Evolutionary conservation across 2,797 vertebrate species (phyloP).

Genomic region (Threskiornis aethiopicus): DNA sequence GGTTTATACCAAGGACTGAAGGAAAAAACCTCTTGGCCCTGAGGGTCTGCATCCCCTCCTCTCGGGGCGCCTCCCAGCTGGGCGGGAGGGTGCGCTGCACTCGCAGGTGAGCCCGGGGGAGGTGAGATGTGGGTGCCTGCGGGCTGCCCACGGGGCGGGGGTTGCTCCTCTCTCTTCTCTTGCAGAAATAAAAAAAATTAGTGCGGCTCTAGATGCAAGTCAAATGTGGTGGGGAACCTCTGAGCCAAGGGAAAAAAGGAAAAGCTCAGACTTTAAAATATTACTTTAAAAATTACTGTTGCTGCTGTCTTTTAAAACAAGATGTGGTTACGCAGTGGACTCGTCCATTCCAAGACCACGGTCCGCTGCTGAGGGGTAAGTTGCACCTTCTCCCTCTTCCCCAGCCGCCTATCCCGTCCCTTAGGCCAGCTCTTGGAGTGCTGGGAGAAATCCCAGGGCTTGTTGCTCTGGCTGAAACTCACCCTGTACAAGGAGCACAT

Average conservation of each 20-base stretch:
- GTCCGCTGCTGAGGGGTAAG: not conserved
- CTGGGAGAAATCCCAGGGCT: not conserved
- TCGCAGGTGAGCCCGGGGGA: not conserved
- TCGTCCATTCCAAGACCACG: not conserved
- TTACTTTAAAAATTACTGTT: not conserved
- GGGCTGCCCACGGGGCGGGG: accelerated
- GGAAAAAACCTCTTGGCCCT: not conserved
- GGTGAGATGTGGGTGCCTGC: not conserved
- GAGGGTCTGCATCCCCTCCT: not conserved
- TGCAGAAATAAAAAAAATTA: not conserved
- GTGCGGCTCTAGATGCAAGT: not conserved
- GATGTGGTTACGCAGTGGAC: not conserved
- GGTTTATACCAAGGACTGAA: not conserved
- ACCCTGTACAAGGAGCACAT: not conserved
- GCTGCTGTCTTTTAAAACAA: not conserved
- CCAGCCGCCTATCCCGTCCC: not conserved
- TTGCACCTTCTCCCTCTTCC: not conserved
- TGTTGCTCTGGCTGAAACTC: not conserved
- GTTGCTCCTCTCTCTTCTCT: not conserved
- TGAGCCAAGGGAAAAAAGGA: not conserved
- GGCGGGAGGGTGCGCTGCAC: not conserved
- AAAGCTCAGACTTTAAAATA: not conserved
- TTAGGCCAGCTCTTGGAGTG: not conserved
- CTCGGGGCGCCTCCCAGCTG: not conserved
- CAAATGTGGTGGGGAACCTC: not conserved